Percentiles rank a stretch among this genome's conserved stretches.
These are phyloP conservation scores for Drosophila pseudoananassae DNA, from an alignment of 1,140 invertebrate genomes.

Conservation along the genomic window DNA sequence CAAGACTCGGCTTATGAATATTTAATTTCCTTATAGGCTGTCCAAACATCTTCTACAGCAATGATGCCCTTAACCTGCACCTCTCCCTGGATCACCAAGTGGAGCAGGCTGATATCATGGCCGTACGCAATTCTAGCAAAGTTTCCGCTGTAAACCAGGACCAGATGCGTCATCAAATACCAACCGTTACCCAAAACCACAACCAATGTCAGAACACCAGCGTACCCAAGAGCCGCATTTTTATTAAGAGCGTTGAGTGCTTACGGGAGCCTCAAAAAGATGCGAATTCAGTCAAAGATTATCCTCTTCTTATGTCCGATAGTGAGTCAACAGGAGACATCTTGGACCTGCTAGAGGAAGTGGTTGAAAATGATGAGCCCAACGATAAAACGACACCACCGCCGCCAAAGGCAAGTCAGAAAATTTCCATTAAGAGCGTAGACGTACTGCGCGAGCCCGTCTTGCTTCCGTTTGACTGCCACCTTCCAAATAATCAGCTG, in stretches of 20 bases:
- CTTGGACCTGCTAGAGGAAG: conserved; percentile 59
- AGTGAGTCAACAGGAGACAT: conserved; percentile 38
- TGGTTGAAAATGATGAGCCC: conserved; percentile 27
- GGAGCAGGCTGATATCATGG: conserved; percentile 66
- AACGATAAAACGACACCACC: conserved; percentile 21
- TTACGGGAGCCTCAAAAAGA: conserved; percentile 65
- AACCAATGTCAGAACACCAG: neutral
- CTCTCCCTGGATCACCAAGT: conserved; percentile 84
- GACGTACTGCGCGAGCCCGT: conserved; percentile 76
- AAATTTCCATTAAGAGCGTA: conserved; percentile 82
- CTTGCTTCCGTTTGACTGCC: conserved; percentile 66
- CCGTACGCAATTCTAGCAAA: conserved; percentile 29
- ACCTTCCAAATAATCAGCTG: conserved; percentile 31
- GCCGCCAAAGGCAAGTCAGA: conserved; percentile 57
- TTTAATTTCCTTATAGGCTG: conserved; percentile 70
- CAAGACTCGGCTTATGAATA: neutral
- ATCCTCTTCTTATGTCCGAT: conserved; percentile 43
- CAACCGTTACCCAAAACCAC: neutral
- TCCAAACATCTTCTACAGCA: conserved; percentile 84
- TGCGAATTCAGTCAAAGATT: conserved; percentile 35
- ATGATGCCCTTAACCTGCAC: conserved; percentile 84
- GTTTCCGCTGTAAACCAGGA: conserved; percentile 3
- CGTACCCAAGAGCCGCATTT: conserved; percentile 69
- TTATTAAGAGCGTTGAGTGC: conserved; percentile 78
- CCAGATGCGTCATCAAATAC: neutral